Base-by-base conservation (phyloP, 2,797 vertebrate genomes). In the Falco novaeseelandiae region DNA sequence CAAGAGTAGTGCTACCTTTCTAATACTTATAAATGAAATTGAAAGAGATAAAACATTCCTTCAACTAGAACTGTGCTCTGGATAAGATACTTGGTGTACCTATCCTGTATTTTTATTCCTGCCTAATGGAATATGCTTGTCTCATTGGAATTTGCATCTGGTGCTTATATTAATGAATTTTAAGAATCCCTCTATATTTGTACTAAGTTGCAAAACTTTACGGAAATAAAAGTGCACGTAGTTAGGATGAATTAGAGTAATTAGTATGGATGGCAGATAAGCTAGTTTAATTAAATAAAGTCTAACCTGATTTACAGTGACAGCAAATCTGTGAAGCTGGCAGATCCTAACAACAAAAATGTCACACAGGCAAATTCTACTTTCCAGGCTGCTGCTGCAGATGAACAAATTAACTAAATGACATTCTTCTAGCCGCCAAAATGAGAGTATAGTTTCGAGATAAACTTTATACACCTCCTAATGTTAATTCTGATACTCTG, bases 261-360 rank as follows among this genome's bases (percentile, higher is more conserved):
- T 98, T 97, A 96, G 93, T 88, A 95, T 96, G 96, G 94, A 86
- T 96, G 89, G 96, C 91, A 98, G 97, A 97, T 96, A 97, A 96
- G 62, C 79, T 85, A 49, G 71, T 84, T 98, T 97, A 97, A 98
- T 98, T 97, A 98, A 96, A 97, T 95, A 95, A 93, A 97, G 95
- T 91, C 91, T 95, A 95, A 87, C 40, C 80, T 94, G 94, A 97
- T 96, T 97, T 97, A 97, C 87, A 86, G 52, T 86, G 81, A 92
- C 70, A 90, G 94, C 73, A 97, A 96, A 95, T 92, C 81, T 55
- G 69, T 88, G 94, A 90, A 93, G 71, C 65, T 97, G 95, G 95
- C 84, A 93, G 92, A 84, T 93, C 61, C 49, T 66, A 81, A 96
- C 91, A 93, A 96, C 48, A 88, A 89, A 85, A 96, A 93, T 86